Evolutionary conservation across 2,797 vertebrate species (phyloP), one percentile per base, ranked within the genome.

Genomic region (Chaunax sp.): DNA sequence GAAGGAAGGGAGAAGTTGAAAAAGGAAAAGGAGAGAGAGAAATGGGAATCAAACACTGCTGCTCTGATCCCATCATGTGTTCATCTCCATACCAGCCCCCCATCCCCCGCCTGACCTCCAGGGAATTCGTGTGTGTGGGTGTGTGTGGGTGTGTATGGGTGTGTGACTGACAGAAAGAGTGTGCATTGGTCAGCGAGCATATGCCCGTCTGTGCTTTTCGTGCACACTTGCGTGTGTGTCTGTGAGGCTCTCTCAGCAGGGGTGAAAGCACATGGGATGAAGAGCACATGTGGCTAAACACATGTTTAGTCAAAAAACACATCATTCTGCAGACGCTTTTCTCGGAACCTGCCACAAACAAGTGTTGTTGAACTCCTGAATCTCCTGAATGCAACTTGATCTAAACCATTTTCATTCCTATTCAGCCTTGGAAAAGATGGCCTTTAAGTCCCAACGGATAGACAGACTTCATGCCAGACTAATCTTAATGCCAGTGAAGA

Each of bases 11-110:
- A 69, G 67, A 81, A 72, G 84, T 57, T 64, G 72, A 70, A 72
- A 70, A 73, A 59, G 64, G 14, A 40, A 40, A 66, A 45, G 78
- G 65, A 68, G 16, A 65, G 51, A 47, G 49, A 76, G 54, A 86
- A 77, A 79, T 77, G 76, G 82, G 86, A 84, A 86, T 86, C 82
- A 85, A 83, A 83, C 77, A 50, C 72, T 77, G 81, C 72, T 76
- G 78, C 84, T 88, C 87, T 89, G 85, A 86, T 84, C 86, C 64
- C 90, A 87, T 88, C 89, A 71, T 86, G 91, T 72, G 85, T 88
- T 82, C 87, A 81, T 89, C 64, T 78, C 75, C 75, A 75, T 83
- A 83, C 78, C 69, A 77, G 83, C n/a, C n/a, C n/a, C 74, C 74
- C 80, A 83, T 88, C 89, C 83, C 80, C 87, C 89, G 64, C 82